Conservation (phyloP, 2,797 vertebrate genomes). For the Sebastes hubbsi region DNA sequence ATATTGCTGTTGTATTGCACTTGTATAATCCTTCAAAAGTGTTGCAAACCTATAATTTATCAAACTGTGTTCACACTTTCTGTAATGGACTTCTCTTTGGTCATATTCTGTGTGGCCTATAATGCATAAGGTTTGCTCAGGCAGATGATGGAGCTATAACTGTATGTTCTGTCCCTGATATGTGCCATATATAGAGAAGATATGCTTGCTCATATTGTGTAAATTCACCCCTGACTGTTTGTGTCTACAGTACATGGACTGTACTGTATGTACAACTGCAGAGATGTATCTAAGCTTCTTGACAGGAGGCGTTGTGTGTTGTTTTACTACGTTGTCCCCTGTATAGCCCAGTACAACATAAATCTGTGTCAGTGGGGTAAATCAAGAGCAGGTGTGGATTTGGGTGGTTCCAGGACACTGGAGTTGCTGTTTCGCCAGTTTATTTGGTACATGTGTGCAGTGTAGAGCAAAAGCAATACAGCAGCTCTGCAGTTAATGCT, state of each 20-base stretch:
- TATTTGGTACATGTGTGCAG: neutral
- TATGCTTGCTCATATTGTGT: conserved; percentile 41
- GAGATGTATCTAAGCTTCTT: neutral
- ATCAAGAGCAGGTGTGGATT: conserved; percentile 18
- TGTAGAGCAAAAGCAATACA: neutral
- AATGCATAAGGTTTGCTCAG: conserved; percentile 21
- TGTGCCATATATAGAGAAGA: conserved; percentile 18
- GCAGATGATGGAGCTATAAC: conserved; percentile 29
- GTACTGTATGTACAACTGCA: neutral
- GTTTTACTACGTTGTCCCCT: neutral
- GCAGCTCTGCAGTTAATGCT: neutral
- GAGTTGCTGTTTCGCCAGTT: conserved; percentile 6
- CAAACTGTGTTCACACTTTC: neutral
- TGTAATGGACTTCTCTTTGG: neutral
- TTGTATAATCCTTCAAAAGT: neutral
- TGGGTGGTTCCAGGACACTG: conserved; percentile 21
- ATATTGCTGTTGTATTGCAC: neutral
- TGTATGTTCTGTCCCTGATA: conserved; percentile 14
- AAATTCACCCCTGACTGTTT: conserved; percentile 2
- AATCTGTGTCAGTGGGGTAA: conserved; percentile 61
- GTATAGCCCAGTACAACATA: conserved; percentile 9
- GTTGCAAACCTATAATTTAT: neutral
- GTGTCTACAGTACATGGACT: neutral
- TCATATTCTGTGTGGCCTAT: conserved; percentile 1
- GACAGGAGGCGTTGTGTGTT: neutral